Evolutionary conservation across 2,113 vertebrate species (phyloP), one percentile per base, ranked within the genome.

Genomic region (Pseudorectes ferrugineus): DNA sequence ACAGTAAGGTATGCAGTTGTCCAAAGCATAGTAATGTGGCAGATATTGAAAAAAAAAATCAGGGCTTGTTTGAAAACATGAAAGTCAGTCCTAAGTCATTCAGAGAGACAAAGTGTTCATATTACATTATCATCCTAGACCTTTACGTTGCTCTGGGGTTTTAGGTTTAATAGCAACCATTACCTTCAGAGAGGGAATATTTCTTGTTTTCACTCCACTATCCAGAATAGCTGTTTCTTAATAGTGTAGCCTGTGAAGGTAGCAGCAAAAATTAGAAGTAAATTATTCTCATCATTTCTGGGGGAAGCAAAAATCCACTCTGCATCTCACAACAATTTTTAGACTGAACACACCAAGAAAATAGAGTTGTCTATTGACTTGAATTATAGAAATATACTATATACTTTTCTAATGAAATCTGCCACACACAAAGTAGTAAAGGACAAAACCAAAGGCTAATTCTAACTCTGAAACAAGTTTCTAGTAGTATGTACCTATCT

Each of bases 81-180:
- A 81, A 96, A 84, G 80, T 45, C 68, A 85, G 15, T 93, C 20
- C 38, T 29, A 77, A 55, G 21, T 26, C 46, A 35, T 49, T 36
- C 1, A 1, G 40, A 72, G 13, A 91, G 15, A 68, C 59, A 46
- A 23, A 92, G 62, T 31, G 52, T 68, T 52, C n/a, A 26, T 55
- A 72, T 88, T 86, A 62, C 43, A 65, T 88, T 40, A 84, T 66
- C 55, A 83, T 74, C 15, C 48, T 38, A 36, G 70, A 88, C 18
- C 42, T 94, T 96, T 71, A 72, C n/a, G 24, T 51, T 73, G 19
- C 76, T 94, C 73, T 63, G 29, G 35, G 78, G 10, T 10, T 48
- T 97, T 86, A 58, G 11, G 54, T 92, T 96, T 96, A 86, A 89
- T 73, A 91, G 67, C 4, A 40, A 82, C 16, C 63, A 70, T 83